Percentiles rank a stretch among this genome's conserved stretches.
Evolutionary conservation across 1,140 invertebrate genomes (phyloP).

Genomic region (Philopotamus ludificatus): DNA sequence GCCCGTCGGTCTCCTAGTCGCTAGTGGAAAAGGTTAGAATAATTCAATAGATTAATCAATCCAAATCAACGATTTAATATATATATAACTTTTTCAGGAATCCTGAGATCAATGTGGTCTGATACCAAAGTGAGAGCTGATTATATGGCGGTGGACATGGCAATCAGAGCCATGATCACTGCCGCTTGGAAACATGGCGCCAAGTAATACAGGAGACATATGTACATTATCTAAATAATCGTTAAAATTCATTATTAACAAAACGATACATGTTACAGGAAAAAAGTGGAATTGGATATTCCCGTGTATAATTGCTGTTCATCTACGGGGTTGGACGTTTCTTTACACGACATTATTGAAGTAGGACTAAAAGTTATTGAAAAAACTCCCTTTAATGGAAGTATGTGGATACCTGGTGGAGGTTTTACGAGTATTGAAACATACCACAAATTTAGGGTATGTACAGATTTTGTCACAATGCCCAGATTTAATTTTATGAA

Average conservation of each 20-base stretch:
- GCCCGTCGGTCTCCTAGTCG: conserved; percentile 74
- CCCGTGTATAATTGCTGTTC: conserved; percentile 69
- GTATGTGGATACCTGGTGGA: conserved; percentile 67
- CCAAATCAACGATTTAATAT: conserved; percentile 4
- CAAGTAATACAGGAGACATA: conserved; percentile 51
- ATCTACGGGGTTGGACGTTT: conserved; percentile 66
- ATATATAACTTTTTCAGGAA: conserved; percentile 49
- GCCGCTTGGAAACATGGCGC: conserved; percentile 71
- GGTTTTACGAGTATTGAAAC: too few species aligned
- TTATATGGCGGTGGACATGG: conserved; percentile 83
- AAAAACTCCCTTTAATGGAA: conserved; percentile 64
- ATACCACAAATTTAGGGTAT: too few species aligned
- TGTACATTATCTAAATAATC: neutral
- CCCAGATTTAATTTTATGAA: too few species aligned
- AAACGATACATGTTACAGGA: too few species aligned
- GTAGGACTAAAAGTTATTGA: conserved; percentile 56
- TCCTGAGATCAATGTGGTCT: conserved; percentile 72
- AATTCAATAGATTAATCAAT: neutral
- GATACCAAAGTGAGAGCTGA: conserved; percentile 66
- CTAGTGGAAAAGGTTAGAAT: conserved; percentile 68
- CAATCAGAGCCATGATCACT: conserved; percentile 77
- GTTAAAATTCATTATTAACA: neutral
- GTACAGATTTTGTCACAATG: too few species aligned
- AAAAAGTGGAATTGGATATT: conserved; percentile 42
- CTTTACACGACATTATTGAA: conserved; percentile 60